Base-by-base conservation (phyloP, 2,113 vertebrate genomes). In the Megalops atlanticus region DNA sequence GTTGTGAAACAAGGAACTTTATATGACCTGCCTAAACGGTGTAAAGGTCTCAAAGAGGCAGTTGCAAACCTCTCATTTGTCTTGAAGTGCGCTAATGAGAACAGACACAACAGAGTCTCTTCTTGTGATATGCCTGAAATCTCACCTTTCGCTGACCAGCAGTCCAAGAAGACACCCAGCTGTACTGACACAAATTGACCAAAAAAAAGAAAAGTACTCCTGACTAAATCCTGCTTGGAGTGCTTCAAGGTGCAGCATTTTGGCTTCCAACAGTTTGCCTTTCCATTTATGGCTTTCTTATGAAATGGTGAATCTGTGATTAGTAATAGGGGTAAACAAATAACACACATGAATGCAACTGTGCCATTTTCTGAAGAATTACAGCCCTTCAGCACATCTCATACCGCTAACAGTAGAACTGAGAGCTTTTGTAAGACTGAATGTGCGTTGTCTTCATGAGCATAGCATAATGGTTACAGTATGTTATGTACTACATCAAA, bases 1-100 rank as follows among this genome's bases (percentile, higher is more conserved):
- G 70, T 41, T 75, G 79, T 79, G n/a, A 76, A 58, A 82, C 54
- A 84, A 81, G 27, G 24, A 76, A 64, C 49, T 73, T 78, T 54
- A n/a, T n/a, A 43, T 49, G 73, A 74, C 40, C 73, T 74, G 73
- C 41, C 35, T 43, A 24, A 73, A 73, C 3, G 15, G 70, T 3
- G 38, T 27, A 31, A 68, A 58, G 54, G 38, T 83, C 41, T 79
- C 45, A 35, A 69, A 73, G 47, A 76, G 64, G 21, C 58, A 47
- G 64, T 41, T 31, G 73, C 36, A 74, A 84, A 72, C 74, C 45
- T 64, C 76, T 49, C 3, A 49, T 54, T 77, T 47, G 16, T 31
- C 43, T 72, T 83, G 18, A 21, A 54, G 52, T 76, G 27, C 38
- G 76, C 31, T 33, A 64, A 40, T 74, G 72, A 70, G 18, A 58